A percentile compares a stretch with the other conserved stretches of the same genome.
Evolutionary conservation across 64 coral and sea anemone genomes (phyloP).

Genomic region (Stylophora pistillata): DNA sequence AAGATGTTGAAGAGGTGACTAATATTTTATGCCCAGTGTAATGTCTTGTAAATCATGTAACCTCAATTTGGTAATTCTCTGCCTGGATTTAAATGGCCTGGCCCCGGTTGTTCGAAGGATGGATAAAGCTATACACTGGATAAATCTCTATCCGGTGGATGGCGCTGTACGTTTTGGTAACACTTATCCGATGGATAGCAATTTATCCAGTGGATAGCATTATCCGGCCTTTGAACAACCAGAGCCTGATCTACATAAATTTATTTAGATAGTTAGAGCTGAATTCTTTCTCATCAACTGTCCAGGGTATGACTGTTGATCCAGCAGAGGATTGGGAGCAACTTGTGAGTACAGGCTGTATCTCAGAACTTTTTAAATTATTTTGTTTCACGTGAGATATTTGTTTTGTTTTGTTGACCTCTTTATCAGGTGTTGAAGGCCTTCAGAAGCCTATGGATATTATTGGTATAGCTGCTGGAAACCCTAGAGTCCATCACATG

Average conservation of each 20-base stretch:
- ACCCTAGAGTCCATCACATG: too few species aligned
- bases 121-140: too few species aligned
- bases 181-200: too few species aligned
- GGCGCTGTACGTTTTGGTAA: too few species aligned
- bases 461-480: background rate
- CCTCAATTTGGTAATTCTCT: too few species aligned
- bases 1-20: conserved; percentile 87
- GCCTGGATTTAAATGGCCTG: too few species aligned
- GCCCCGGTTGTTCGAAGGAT: too few species aligned
- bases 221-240: background rate
- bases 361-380: background rate
- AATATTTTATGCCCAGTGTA: background rate
- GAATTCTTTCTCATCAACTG: background rate
- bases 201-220: too few species aligned
- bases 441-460: too few species aligned
- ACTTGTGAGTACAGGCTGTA: conserved; percentile 78
- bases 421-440: too few species aligned
- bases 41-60: background rate
- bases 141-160: too few species aligned
- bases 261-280: background rate
- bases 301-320: conserved; percentile 66
- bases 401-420: too few species aligned
- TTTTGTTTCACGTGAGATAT: background rate
- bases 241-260: background rate
- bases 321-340: conserved; percentile 82